phyloP scores from a whole-genome alignment of 2,888 invertebrate genomes.

The Tanytarsus gracilentus region DNA sequence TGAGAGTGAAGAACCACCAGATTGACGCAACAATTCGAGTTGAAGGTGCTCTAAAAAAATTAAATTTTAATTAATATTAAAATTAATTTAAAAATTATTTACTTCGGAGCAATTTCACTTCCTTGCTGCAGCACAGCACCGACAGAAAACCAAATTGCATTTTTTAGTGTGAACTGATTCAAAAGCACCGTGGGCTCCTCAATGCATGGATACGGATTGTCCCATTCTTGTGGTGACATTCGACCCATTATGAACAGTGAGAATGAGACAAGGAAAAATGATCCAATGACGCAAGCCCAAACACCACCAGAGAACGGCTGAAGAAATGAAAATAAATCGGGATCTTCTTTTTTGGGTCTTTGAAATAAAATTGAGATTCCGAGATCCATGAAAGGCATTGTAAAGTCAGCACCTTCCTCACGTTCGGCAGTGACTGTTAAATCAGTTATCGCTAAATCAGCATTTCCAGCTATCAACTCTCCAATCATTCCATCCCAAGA shows the following conservation, averaged over 20 bases:
- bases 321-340: constrained; percentile 92
- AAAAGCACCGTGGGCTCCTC: constrained; percentile 76
- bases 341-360: constrained; percentile 85
- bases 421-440: constrained; percentile 95
- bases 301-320: constrained; percentile 88
- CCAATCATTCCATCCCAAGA: constrained; percentile 90
- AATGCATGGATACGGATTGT: constrained; percentile 77
- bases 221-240: constrained; percentile 74
- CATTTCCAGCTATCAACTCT: constrained; percentile 78
- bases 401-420: constrained; percentile 88
- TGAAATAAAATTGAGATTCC: constrained; percentile 93
- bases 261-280: constrained; percentile 79
- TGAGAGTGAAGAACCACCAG: constrained; percentile 93
- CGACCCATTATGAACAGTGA: constrained; percentile 82
- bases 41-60: constrained; percentile 63
- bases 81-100: constrained; percentile 34
- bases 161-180: constrained; percentile 84
- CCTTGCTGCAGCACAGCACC: constrained; percentile 78
- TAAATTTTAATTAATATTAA: not conserved
- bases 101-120: constrained; percentile 80
- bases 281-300: constrained; percentile 92
- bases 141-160: constrained; percentile 92
- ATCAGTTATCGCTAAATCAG: constrained; percentile 93
- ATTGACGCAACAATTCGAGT: constrained; percentile 82
- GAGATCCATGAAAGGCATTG: constrained; percentile 98